A percentile compares a stretch with the other conserved stretches of the same genome.
Evolutionary conservation across 2,113 vertebrate species (phyloP).

Genomic region (Noctilio leporinus): DNA sequence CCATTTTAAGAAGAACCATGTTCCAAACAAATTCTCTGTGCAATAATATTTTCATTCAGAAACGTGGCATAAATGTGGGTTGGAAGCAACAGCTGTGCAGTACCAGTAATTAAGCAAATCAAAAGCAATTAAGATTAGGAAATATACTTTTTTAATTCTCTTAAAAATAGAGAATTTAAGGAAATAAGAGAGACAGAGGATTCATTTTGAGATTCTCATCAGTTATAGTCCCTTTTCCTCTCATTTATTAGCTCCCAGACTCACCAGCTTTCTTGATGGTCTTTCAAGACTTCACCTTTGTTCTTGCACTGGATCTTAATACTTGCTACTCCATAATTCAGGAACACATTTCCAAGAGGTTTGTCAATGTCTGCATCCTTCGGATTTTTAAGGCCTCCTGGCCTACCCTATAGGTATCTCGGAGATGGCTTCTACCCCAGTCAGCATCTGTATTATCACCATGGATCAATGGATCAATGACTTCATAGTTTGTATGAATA

Average conservation of each 20-base stretch:
- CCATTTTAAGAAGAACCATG: background rate
- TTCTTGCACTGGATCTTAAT: background rate
- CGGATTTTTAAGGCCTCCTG: background rate
- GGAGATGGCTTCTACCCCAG: background rate
- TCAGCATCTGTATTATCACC: background rate
- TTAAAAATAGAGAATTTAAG: background rate
- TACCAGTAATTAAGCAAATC: slow-evolving; percentile 3
- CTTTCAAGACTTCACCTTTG: background rate
- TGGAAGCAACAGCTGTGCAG: background rate
- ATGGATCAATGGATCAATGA: background rate
- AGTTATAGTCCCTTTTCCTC: background rate
- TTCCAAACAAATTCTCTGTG: background rate
- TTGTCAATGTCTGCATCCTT: background rate
- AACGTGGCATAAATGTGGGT: background rate
- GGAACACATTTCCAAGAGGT: background rate
- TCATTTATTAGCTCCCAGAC: background rate
- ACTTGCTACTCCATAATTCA: background rate
- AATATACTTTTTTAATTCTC: background rate
- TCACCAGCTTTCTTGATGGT: background rate
- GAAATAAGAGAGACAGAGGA: background rate
- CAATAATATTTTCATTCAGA: background rate
- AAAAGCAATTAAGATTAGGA: slow-evolving; percentile 3
- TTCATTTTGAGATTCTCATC: background rate
- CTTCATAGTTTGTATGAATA: background rate
- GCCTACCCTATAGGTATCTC: background rate